These are phyloP conservation scores for Illadopsis cleaveri DNA, from an alignment of 2,113 vertebrate species.

Conservation along the genomic window DNA sequence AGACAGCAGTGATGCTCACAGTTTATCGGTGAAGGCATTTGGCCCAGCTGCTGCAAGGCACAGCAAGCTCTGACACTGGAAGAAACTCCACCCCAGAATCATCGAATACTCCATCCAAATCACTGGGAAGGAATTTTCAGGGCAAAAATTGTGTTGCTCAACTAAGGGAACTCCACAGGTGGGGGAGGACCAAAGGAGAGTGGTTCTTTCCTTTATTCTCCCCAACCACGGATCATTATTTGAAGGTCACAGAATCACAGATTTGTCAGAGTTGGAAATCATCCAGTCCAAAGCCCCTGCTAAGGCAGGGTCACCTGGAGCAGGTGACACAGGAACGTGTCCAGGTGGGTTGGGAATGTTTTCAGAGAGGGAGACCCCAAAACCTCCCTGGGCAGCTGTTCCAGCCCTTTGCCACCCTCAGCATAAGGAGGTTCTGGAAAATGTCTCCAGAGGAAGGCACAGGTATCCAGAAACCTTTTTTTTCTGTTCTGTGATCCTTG, in stretches of 20 bases:
- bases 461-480: not conserved
- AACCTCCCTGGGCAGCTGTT: not conserved
- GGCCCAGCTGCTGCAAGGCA: not conserved
- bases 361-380: not conserved
- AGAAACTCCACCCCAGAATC: not conserved
- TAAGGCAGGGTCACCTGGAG: not conserved
- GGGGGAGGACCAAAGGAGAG: not conserved
- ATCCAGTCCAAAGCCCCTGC: not conserved
- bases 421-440: not conserved
- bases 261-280: not conserved
- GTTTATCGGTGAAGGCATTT: not conserved
- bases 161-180: not conserved
- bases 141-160: not conserved
- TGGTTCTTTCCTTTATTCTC: not conserved
- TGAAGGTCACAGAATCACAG: not conserved
- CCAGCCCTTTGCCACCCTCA: not conserved
- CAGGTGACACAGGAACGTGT: not conserved
- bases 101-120: not conserved
- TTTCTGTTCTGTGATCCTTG: not conserved
- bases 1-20: not conserved
- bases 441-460: not conserved
- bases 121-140: not conserved
- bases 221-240: fast-evolving
- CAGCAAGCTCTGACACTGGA: not conserved
- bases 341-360: not conserved